Base-by-base conservation (phyloP, 2,797 vertebrate genomes). In the Chaenodraco wilsoni region DNA sequence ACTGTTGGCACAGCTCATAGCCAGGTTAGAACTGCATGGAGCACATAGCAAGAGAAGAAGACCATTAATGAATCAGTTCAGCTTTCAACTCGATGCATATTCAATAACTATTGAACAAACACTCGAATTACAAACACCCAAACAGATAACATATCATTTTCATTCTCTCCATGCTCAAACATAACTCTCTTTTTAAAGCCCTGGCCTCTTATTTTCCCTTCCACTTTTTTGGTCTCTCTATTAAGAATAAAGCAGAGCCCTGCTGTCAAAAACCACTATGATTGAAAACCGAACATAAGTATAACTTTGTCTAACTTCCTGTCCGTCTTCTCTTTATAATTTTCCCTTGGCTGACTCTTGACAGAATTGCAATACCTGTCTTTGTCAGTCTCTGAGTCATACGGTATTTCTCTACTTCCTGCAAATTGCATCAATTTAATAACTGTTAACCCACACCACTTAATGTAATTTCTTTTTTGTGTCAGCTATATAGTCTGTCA, bases 151-250 rank as follows among this genome's bases (percentile, higher is more conserved):
- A 16, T n/a, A 19, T 10, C 23, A 7, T 51, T 69, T 64, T 49
- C 21, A 67, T 37, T 51, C n/a, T 64, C 10, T 40, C 13, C 23
- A 50, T 14, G 7, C 41, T 51, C 52, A 37, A 66, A 55, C 65
- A 50, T 17, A 55, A 48, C 50, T 72, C 19, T 27, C 52, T 66
- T 72, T 72, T 74, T 49, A 80, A 72, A 75, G 75, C 48, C 21
- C 48, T 65, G 74, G 61, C 58, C 65, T 60, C 44, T n/a, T 61
- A 44, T 37, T 9, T 37, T 37, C 33, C 13, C 72, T 65, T 61
- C 65, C 57, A 37, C 59, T 1, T 17, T 37, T 5, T 50, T 19
- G 55, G 66, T n/a, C 60, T 83, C 62, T 57, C 56, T 21, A 63
- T 57, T 68, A 75, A 52, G 55, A 60, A 33, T 76, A 45, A 55